Percentiles rank a stretch among this genome's conserved stretches.
These are phyloP conservation scores for Nomia melanderi DNA, from an alignment of 1,140 invertebrate genomes.

Conservation along the genomic window DNA sequence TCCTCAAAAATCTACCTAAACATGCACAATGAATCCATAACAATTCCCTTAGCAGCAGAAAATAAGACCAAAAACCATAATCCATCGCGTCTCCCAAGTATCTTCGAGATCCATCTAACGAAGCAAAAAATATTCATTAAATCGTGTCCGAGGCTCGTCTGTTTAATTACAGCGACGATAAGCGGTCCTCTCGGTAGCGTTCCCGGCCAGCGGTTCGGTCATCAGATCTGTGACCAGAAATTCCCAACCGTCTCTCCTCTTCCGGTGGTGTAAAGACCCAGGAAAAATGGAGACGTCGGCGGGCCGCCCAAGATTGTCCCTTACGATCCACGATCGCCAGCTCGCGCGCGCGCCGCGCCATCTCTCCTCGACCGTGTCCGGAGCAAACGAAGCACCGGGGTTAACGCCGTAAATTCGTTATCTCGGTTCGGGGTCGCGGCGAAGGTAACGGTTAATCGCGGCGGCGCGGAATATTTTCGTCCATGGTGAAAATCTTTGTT, in stretches of 20 bases:
- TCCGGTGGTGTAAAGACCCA: not conserved
- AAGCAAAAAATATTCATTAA: slow-evolving; percentile 6
- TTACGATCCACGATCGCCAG: not conserved
- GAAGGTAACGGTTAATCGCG: not conserved
- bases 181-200: not conserved
- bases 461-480: not conserved
- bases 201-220: not conserved
- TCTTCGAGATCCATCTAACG: not conserved
- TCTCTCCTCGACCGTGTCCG: not conserved
- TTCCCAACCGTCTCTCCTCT: not conserved
- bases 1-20: no score
- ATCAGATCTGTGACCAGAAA: not conserved
- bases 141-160: not conserved
- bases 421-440: not conserved
- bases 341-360: no score
- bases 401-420: slow-evolving; percentile 1
- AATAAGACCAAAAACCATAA: not conserved
- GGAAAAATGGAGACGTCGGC: not conserved
- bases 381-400: not conserved
- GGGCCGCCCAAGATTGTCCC: not conserved
- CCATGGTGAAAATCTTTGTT: not conserved
- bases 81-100: not conserved
- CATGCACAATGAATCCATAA: no score
- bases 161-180: not conserved
- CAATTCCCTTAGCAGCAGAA: no score